phyloP scores from a whole-genome alignment of 2,113 vertebrate genomes.

The Casuarius casuarius region DNA sequence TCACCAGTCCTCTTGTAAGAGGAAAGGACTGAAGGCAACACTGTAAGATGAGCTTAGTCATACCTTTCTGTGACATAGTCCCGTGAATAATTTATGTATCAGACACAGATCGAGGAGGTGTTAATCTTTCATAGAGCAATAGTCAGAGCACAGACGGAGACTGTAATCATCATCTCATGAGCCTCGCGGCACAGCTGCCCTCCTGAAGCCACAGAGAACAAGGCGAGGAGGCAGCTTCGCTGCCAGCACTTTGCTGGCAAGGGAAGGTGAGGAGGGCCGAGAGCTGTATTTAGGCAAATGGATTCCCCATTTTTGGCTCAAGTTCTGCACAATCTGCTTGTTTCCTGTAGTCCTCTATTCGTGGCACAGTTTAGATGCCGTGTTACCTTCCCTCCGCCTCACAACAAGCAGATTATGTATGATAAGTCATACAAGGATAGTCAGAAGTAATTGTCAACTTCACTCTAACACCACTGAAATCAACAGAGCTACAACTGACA shows the following conservation, averaged over 20 bases:
- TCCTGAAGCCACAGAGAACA: background rate
- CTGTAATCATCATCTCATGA: background rate
- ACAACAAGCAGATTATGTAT: background rate
- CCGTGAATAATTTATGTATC: slow-evolving; percentile 51
- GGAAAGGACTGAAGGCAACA: background rate
- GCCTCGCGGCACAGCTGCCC: background rate
- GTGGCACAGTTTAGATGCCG: background rate
- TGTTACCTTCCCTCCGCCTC: background rate
- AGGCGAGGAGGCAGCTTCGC: background rate
- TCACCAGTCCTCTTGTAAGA: background rate
- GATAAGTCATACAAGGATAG: background rate
- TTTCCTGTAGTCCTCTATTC: background rate
- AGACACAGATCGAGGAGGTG: slow-evolving; percentile 4
- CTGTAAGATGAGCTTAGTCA: background rate
- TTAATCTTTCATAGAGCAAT: slow-evolving; percentile 29
- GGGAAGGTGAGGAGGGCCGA: background rate
- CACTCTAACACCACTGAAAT: background rate
- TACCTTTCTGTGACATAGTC: slow-evolving; percentile 4
- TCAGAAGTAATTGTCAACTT: background rate
- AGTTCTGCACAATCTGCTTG: background rate
- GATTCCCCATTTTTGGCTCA: background rate
- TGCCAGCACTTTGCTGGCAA: slow-evolving; percentile 12
- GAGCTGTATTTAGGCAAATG: background rate
- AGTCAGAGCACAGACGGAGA: background rate
- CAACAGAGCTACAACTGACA: accelerated